phyloP scores from a whole-genome alignment of 2,888 invertebrate genomes.

The Hedya salicella region DNA sequence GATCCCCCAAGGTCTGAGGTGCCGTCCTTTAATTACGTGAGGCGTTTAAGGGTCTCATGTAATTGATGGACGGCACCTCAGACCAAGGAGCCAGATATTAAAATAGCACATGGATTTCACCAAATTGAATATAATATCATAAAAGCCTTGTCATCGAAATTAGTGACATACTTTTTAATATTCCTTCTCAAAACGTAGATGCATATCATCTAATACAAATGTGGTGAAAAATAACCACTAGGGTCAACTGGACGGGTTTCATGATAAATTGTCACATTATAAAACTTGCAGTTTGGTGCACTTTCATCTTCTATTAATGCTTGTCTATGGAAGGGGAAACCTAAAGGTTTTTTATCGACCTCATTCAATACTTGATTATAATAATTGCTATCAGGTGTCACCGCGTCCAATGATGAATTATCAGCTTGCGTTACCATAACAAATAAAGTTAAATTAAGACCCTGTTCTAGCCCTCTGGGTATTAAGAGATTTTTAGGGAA shows the following conservation, averaged over 20 bases:
- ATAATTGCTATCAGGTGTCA: constrained; percentile 50
- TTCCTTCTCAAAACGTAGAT: not conserved
- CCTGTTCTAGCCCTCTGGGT: constrained; percentile 68
- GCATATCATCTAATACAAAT: constrained; percentile 58
- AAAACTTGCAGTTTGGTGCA: constrained; percentile 70
- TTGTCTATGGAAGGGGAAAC: constrained; percentile 76
- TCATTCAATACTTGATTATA: constrained; percentile 57
- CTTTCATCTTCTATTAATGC: constrained; percentile 53
- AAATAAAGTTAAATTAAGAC: constrained; percentile 73
- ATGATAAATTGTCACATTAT: constrained; percentile 69
- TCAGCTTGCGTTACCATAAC: constrained; percentile 65
- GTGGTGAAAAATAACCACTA: constrained; percentile 63
- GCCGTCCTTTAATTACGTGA: too few relatives aligned
- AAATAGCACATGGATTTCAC: too few relatives aligned
- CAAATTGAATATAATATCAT: too few relatives aligned
- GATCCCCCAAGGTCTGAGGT: too few relatives aligned
- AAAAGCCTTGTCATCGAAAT: too few relatives aligned
- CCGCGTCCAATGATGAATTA: constrained; percentile 50
- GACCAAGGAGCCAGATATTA: too few relatives aligned
- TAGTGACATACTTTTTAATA: not conserved
- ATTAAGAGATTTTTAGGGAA: constrained; percentile 72
- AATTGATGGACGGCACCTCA: too few relatives aligned
- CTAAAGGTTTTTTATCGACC: constrained; percentile 67
- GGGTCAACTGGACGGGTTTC: constrained; percentile 53
- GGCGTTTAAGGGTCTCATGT: too few relatives aligned